Evolutionary conservation across 2,797 vertebrate genomes (phyloP), one percentile per base, ranked within the genome.

Genomic region (Pachyuromys duprasi): DNA sequence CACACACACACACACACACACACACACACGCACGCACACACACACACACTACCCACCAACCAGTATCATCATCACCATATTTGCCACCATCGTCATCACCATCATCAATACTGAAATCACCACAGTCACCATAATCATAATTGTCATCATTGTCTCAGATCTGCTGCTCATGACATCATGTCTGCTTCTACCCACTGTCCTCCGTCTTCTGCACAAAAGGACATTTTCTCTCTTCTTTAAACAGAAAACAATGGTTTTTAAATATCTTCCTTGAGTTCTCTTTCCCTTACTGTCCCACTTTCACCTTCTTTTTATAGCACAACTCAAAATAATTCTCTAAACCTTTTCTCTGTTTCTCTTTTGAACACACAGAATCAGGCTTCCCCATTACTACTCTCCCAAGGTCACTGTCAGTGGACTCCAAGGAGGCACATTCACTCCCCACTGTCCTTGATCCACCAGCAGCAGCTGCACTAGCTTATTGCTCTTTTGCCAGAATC

Each of bases 311-410:
- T 92, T 86, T 45, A 79, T 2, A 86, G 72, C 62, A 78, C 55
- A 84, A 81, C 36, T 84, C 74, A 86, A 92, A 88, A 91, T 82
- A 84, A 88, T 79, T 90, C 36, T 90, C 11, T 28, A 88, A 90
- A 69, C 76, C 81, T 65, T 90, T 22, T 83, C 2, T 75, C 63
- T 65, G 20, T 49, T 62, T 95, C 72, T 78, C 22, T 69, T 94
- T 76, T n/a, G 28, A 78, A 55, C 75, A 62, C 49, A 31, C 49
- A 79, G 62, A 74, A 31, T 57, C 53, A 49, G 42, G 8, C 39
- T 74, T 88, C 57, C 53, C 62, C 65, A 31, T 17, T 8, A n/a
- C 3, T 1, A 8, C 15, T 81, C n/a, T 36, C 6, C 49, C 55
- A 33, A 69, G 53, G 78, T 92, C 70, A 49, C 67, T 65, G 62